A percentile compares a stretch with the other conserved stretches of the same genome.
Evolutionary conservation across 2,797 vertebrate genomes (phyloP).

Genomic region (Phylloscopus collybita): DNA sequence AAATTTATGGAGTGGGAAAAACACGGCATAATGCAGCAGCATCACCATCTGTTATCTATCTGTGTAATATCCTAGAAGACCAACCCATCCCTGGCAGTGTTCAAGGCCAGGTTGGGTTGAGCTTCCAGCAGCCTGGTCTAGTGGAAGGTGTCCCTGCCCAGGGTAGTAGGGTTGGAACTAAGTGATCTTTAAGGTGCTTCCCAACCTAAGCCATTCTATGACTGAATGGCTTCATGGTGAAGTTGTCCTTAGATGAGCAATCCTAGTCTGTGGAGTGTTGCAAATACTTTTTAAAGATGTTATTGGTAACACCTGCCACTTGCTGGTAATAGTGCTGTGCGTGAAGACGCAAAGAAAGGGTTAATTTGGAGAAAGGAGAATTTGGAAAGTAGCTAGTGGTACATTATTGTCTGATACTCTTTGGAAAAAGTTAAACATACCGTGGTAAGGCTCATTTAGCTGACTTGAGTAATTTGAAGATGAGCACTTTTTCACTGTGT

Average conservation of each 20-base stretch:
- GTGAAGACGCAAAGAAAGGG: background rate
- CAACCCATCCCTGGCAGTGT: background rate
- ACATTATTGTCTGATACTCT: rapidly evolving
- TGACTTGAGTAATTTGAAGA: background rate
- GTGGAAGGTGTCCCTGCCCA: background rate
- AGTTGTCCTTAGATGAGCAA: background rate
- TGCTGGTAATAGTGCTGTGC: background rate
- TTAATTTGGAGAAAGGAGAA: background rate
- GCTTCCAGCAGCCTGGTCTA: background rate
- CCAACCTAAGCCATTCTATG: background rate
- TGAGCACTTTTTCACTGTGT: background rate
- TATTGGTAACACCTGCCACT: background rate
- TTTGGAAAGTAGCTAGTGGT: background rate
- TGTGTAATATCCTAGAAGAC: background rate
- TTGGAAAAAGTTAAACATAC: background rate
- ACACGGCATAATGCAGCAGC: background rate
- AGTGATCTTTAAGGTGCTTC: background rate
- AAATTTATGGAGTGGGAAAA: background rate
- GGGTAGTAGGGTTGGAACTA: background rate
- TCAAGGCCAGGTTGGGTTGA: background rate
- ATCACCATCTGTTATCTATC: background rate
- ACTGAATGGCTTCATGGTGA: background rate
- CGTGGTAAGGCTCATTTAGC: background rate
- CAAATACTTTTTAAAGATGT: background rate
- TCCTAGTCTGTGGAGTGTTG: background rate